Evolutionary conservation across 2,888 invertebrate species (phyloP), one percentile per base, ranked within the genome.

Genomic region (Taenaris catops): DNA sequence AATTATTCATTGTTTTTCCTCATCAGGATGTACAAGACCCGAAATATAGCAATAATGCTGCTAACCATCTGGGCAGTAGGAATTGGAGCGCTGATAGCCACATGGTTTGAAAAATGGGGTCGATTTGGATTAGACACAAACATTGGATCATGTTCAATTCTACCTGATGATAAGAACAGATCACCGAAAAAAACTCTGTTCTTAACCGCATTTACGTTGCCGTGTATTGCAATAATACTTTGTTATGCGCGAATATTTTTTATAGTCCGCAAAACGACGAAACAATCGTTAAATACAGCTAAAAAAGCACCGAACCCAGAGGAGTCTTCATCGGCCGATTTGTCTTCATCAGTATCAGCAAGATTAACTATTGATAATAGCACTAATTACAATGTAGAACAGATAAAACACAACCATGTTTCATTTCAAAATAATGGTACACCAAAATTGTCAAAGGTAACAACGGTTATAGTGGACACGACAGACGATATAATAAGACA

Each of bases 161-260:
- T 94, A 0, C 89, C 89, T 0, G 93, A 93, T 57, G 63, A 81
- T 18, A 75, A 91, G 52, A 88, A 89, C 40, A 89, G 91, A 25
- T 90, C 93, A 26, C 92, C 95, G 1, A 97, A 94, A 67, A 92
- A 90, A 51, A 91, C 93, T 29, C 89, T 97, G 1, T 96, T 96
- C 65, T 87, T 94, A 1, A 89, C 91, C 25, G 96, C 94, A 9
- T 97, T 97, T 59, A 88, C 94, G 32, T 84, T 96, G 25, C 97
- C 97, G 0, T 95, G 95, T 67, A 66, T 92, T 47, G 91, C 93
- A 34, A 97, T 97, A 55, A 90, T 96, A 17, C 79, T 93, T 40
- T 95, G 95, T 62, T 96, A 96, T 57, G 91, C 95, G 0, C 89
- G 94, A 48, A 97, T 96, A 64, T 93, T 94, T 60, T 91, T 90